Evolutionary conservation across 2,797 vertebrate genomes (phyloP), one percentile per base, ranked within the genome.

Genomic region (Falco cherrug): DNA sequence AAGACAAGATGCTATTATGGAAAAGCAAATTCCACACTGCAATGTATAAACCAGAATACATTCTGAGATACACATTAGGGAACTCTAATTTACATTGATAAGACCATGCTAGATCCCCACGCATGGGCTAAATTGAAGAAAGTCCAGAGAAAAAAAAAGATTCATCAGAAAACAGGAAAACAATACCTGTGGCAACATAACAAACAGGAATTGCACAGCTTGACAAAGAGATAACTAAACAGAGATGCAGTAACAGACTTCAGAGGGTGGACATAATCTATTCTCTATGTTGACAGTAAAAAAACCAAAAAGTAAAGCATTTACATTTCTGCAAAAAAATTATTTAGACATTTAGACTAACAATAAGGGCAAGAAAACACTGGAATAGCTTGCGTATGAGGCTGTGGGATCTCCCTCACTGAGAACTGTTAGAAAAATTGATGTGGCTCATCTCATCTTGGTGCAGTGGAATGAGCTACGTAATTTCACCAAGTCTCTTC

Each of bases 401-500:
- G 19, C 51, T 71, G 57, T n/a, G 28, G 19, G 33, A 51, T 65
- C 33, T 84, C 19, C 13, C 28, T 65, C 28, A 65, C 5, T 10
- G 24, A 37, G 33, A 71, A 57, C 24, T 33, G 16, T 21, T 59
- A 65, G 24, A 64, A 76, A 69, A 77, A 64, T 22, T n/a, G 59
- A 16, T 13, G 50, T 51, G 37, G 37, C 4, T 63, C 10, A 14
- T 43, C 28, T 70, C 19, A 4, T 45, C 13, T 45, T 29, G 16
- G 43, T 78, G 33, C 37, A 90, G n/a, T 17, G 15, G 8, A 77
- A 64, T 25, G 13, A 20, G 29, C 24, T 68, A 54, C 9, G 4
- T 31, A 20, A n/a, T 4, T 0, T 29, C 4, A 1, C 25, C 2
- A 1, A 48, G 41, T 47, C 48, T 68, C 7, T 53, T 82, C 20